Evolutionary conservation across 2,113 vertebrate species (phyloP).

Genomic region (Toxotes jaculatrix): DNA sequence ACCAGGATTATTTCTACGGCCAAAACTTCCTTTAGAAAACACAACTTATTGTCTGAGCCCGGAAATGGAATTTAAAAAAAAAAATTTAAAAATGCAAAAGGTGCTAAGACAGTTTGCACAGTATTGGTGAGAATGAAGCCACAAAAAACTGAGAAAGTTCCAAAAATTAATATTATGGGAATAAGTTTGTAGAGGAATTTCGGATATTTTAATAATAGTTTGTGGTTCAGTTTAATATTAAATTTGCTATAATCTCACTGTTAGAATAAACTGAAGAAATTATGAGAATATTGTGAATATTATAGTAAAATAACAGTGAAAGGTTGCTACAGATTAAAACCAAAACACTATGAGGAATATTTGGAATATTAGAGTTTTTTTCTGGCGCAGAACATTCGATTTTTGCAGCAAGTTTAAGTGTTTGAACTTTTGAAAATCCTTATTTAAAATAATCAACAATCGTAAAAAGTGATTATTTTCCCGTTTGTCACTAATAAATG

Average conservation of each 20-base stretch:
- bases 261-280: not conserved
- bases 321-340: not conserved
- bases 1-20: not conserved
- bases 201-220: not conserved
- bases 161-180: not conserved
- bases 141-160: not conserved
- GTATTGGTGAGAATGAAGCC: not conserved
- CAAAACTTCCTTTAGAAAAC: not conserved
- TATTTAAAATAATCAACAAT: not conserved
- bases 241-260: not conserved
- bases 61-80: not conserved
- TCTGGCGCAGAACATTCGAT: too few relatives aligned
- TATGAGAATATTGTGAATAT: not conserved
- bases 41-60: not conserved
- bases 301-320: not conserved
- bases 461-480: too few relatives aligned
- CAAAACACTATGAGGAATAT: not conserved
- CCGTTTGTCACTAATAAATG: not conserved
- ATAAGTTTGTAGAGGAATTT: not conserved
- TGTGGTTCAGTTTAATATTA: not conserved
- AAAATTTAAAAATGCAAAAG: not conserved
- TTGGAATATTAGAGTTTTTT: not conserved
- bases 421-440: not conserved
- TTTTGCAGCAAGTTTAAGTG: not conserved
- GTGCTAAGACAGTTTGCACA: not conserved